Evolutionary conservation across 2,888 invertebrate species (phyloP), one percentile per base, ranked within the genome.

Genomic region (Brenthis ino): DNA sequence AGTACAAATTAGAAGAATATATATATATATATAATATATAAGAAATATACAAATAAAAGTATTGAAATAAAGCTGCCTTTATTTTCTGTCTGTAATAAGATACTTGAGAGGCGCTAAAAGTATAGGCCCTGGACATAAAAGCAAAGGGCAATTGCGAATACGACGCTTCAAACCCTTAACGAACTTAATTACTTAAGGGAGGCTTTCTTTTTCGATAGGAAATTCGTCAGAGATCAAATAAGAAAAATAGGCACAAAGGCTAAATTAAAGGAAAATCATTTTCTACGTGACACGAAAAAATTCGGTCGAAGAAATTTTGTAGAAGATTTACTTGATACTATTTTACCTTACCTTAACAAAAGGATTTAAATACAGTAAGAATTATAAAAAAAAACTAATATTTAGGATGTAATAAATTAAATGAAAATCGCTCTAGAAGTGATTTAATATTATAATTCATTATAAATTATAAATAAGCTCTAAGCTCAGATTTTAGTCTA

Each of bases 121-220:
- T 68, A 68, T 66, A 43, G 61, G 64, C 58, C 60, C 64, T 68
- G 61, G 68, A 68, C 71, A 67, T 68, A 55, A 68, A 60, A 68
- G 68, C 64, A 65, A 67, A 71, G 61, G 70, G 71, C 68, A 69
- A 68, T 70, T 66, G 51, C 57, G 66, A 70, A 73, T 69, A 71
- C 68, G 68, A 73, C 66, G 65, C 71, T 65, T 67, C 56, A 58
- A 71, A 67, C 69, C 65, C 63, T 69, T 71, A 71, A 69, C 71
- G 65, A 69, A 65, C 69, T 71, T 73, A 73, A 73, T 73, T 73
- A 72, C 66, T 70, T 70, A 47, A 67, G 71, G 58, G 51, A 67
- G 67, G 65, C 47, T 67, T 70, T 67, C 65, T 68, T 70, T 70
- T 68, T 58, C 54, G 55, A 65, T 56, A 48, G 57, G n/a, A 68